These are phyloP conservation scores for Luehdorfia chinensis DNA, from an alignment of 1,140 invertebrate species.

Conservation along the genomic window DNA sequence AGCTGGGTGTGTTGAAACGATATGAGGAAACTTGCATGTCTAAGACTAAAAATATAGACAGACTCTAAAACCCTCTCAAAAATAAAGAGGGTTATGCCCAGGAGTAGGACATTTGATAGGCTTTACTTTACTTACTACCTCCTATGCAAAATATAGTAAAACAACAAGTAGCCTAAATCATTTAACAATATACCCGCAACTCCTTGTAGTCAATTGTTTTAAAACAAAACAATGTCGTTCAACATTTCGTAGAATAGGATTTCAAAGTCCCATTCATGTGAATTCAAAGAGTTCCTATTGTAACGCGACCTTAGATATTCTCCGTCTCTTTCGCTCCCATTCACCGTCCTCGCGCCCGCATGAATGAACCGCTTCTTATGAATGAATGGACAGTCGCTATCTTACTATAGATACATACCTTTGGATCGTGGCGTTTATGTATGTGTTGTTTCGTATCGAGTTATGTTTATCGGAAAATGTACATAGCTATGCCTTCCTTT, in stretches of 20 bases:
- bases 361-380: conserved; percentile 74
- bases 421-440: conserved; percentile 31
- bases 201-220: conserved; percentile 47
- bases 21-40: no score
- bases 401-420: conserved; percentile 65
- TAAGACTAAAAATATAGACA: no score
- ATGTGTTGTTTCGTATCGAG: conserved; percentile 44
- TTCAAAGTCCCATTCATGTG: conserved; percentile 43
- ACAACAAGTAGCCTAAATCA: no score
- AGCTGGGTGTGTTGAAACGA: no score
- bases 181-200: conserved; percentile 25
- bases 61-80: neutral
- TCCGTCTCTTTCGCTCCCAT: conserved; percentile 69
- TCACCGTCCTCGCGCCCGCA: conserved; percentile 57
- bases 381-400: conserved; percentile 69
- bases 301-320: conserved; percentile 55
- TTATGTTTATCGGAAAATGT: conserved; percentile 47
- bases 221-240: conserved; percentile 48
- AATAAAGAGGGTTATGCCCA: neutral
- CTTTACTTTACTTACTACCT: no score
- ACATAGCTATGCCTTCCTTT: conserved; percentile 27
- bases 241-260: conserved; percentile 56
- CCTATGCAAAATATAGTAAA: no score
- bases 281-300: conserved; percentile 53
- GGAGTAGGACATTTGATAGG: no score